Percentiles rank a stretch among this genome's conserved stretches.
Conservation (phyloP, 2,888 invertebrate genomes). For the Sminthurinus aureus region DNA sequence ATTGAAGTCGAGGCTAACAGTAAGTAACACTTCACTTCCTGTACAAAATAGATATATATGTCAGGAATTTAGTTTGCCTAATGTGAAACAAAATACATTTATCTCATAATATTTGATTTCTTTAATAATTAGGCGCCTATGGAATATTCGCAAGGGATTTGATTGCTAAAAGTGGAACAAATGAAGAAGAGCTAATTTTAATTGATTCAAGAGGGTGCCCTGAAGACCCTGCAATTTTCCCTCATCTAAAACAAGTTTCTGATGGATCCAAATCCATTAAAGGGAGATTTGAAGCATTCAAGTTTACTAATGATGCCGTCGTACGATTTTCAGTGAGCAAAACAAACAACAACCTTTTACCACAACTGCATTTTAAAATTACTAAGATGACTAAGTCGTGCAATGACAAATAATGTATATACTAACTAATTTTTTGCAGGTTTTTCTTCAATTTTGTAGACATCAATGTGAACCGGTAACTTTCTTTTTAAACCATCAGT, state of each 20-base stretch:
- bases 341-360: no score
- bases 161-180: slow-evolving; percentile 78
- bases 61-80: neutral
- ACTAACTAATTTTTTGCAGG: slow-evolving; percentile 69
- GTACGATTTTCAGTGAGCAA: slow-evolving; percentile 66
- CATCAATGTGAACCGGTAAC: slow-evolving; percentile 72
- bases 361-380: no score
- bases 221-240: slow-evolving; percentile 68
- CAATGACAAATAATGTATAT: neutral
- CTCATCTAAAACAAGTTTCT: slow-evolving; percentile 59
- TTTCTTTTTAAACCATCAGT: slow-evolving; percentile 25
- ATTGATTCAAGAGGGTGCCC: slow-evolving; percentile 83
- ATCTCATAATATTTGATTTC: slow-evolving; percentile 4
- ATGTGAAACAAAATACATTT: neutral
- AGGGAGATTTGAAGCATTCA: slow-evolving; percentile 79
- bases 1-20: slow-evolving; percentile 52
- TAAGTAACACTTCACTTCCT: no score
- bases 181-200: slow-evolving; percentile 74
- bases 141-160: slow-evolving; percentile 75
- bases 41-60: no score
- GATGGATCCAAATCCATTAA: slow-evolving; percentile 60
- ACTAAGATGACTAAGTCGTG: neutral
- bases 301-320: slow-evolving; percentile 83
- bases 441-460: slow-evolving; percentile 83
- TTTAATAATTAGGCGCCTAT: slow-evolving; percentile 66